A percentile compares a stretch with the other conserved stretches of the same genome.
Conservation (phyloP, 1,140 invertebrate species). For the Drosophila leontia region DNA sequence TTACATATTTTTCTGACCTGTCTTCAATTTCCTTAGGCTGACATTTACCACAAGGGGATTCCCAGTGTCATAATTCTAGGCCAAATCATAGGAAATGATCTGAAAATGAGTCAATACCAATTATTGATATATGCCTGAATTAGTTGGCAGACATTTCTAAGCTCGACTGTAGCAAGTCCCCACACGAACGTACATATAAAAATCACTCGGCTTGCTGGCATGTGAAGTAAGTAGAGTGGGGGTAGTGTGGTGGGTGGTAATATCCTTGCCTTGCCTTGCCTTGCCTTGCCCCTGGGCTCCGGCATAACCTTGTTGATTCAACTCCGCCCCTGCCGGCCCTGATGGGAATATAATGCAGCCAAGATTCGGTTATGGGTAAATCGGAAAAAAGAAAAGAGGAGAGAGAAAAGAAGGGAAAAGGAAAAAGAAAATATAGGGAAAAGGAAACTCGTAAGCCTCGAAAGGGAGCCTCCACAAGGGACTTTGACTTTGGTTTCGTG, state of each 20-base stretch:
- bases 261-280: constrained; percentile 20
- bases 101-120: not conserved
- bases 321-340: constrained; percentile 32
- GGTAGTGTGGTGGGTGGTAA: not conserved
- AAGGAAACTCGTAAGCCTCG: not conserved
- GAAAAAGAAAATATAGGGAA: too few species aligned
- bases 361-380: constrained; percentile 33
- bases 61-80: not conserved
- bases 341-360: constrained; percentile 54
- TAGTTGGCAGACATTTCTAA: not conserved
- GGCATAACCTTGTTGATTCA: constrained; percentile 49
- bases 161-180: not conserved
- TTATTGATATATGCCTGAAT: not conserved
- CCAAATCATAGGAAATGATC: not conserved
- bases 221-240: not conserved
- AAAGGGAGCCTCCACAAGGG: constrained; percentile 11
- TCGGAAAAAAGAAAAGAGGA: not conserved
- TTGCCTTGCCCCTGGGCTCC: constrained; percentile 35
- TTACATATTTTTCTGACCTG: not conserved
- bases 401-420: not conserved
- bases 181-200: constrained; percentile 12
- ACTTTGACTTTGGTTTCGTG: constrained; percentile 50
- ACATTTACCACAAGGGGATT: not conserved
- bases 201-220: constrained; percentile 7
- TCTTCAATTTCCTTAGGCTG: not conserved